Evolutionary conservation across 1,140 invertebrate species (phyloP), one percentile per base, ranked within the genome.

Genomic region (Paramacrobiotus metropolitanus): DNA sequence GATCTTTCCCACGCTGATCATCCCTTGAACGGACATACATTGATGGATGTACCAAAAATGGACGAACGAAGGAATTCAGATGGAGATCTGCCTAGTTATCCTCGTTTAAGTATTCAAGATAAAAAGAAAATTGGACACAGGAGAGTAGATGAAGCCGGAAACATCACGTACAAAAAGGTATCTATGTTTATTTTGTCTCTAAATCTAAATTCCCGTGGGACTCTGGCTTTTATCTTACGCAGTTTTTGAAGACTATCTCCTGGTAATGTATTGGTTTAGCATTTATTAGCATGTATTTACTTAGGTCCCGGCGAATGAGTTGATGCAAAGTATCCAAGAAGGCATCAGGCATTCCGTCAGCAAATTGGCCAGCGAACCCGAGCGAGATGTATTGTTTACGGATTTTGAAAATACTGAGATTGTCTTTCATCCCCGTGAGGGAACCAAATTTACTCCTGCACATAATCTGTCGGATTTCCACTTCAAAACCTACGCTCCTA

Each of bases 401-500:
- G 62, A 62, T 29, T 62, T 62, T 31, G 60, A 62, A 9, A 20
- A 28, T 24, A 40, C 60, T 1, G 62, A 62, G 44, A 62, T 60
- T 21, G 62, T 62, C 1, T 21, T n/a, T 24, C 60, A 60, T 30
- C 62, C 62, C 1, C 31, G 44, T 30, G 18, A 21, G 1, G 62
- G 62, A n/a, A 29, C 60, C 20, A 20, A 28, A 63, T 69, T 73
- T 20, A 80, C 80, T 2, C 78, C 79, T 18, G 77, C 79, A 30
- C 80, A 81, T 68, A 71, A 74, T 60, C 79, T 71, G 64, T 74
- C 72, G 67, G 79, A 80, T 65, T 81, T 80, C 67, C 73, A 75
- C 55, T 98, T 97, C 75, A 95, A 94, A 75, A 93, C 91, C 63
- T 98, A 97, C 76, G 94, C 94, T 63, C 94, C 95, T 18, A 89